These are phyloP conservation scores for Elmis aenea DNA, from an alignment of 2,888 invertebrate genomes.

Conservation along the genomic window DNA sequence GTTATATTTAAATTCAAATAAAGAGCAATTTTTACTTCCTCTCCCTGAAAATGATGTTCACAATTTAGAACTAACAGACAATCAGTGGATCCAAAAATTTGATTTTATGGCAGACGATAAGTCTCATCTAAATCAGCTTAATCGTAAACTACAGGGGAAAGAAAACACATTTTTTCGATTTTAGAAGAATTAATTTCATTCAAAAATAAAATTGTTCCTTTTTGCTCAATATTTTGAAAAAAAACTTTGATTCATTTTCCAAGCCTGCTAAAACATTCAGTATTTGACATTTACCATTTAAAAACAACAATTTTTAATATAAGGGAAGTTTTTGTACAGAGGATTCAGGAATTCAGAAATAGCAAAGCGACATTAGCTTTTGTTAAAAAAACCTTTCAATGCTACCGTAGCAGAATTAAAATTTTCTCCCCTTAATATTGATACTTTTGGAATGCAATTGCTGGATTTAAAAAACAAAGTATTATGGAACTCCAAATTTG, in stretches of 20 bases:
- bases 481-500: slow-evolving; percentile 18
- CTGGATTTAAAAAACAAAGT: slow-evolving; percentile 30
- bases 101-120: slow-evolving; percentile 32
- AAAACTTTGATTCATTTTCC: slow-evolving; percentile 21
- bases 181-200: slow-evolving; percentile 25
- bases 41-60: neutral
- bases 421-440: slow-evolving; percentile 11
- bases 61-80: slow-evolving; percentile 9
- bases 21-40: too few relatives aligned
- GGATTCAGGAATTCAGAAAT: slow-evolving; percentile 32
- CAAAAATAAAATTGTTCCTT: slow-evolving; percentile 28
- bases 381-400: slow-evolving; percentile 28
- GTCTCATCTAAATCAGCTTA: slow-evolving; percentile 31
- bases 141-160: slow-evolving; percentile 31
- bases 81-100: slow-evolving; percentile 29
- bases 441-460: slow-evolving; percentile 3
- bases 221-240: slow-evolving; percentile 26
- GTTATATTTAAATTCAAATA: too few relatives aligned
- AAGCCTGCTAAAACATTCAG: slow-evolving; percentile 24
- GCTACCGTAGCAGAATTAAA: slow-evolving; percentile 22
- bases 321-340: slow-evolving; percentile 27
- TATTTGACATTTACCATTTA: slow-evolving; percentile 18
- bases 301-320: slow-evolving; percentile 14
- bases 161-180: slow-evolving; percentile 27
- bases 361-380: slow-evolving; percentile 31